These are phyloP conservation scores for Trichogramma evanescens DNA, from an alignment of 2,888 invertebrate genomes.

Conservation along the genomic window DNA sequence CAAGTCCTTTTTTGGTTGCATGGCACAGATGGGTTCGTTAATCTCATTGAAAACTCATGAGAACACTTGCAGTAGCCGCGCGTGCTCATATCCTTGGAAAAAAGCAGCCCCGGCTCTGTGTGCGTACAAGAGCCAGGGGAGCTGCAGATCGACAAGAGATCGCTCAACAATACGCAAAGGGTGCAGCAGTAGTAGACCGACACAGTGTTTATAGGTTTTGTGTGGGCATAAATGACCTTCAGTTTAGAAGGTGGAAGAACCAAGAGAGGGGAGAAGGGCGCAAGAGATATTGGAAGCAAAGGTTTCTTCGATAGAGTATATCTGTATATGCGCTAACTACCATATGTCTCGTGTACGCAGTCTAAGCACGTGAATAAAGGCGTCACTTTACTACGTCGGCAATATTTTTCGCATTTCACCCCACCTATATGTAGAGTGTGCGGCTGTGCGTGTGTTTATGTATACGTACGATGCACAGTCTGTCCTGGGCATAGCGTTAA, in stretches of 20 bases:
- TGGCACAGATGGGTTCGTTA: constrained; percentile 47
- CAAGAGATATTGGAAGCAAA: too few species aligned
- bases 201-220: too few species aligned
- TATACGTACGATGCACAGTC: background rate
- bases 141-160: too few species aligned
- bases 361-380: constrained; percentile 30
- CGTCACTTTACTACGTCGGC: constrained; percentile 5
- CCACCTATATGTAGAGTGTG: background rate
- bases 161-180: too few species aligned
- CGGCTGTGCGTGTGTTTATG: too few species aligned
- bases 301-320: too few species aligned
- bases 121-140: too few species aligned
- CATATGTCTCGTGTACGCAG: constrained; percentile 45
- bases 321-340: constrained; percentile 37
- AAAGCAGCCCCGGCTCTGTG: constrained; percentile 7
- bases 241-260: too few species aligned
- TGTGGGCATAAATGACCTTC: too few species aligned
- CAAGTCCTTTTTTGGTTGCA: constrained; percentile 28
- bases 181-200: too few species aligned
- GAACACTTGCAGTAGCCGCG: constrained; percentile 37
- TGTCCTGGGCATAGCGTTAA: background rate
- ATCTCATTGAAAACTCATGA: constrained; percentile 49
- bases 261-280: too few species aligned
- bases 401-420: constrained; percentile 13
- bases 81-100: constrained; percentile 2